phyloP scores from a whole-genome alignment of 2,113 vertebrate species.

The Callorhinus ursinus region DNA sequence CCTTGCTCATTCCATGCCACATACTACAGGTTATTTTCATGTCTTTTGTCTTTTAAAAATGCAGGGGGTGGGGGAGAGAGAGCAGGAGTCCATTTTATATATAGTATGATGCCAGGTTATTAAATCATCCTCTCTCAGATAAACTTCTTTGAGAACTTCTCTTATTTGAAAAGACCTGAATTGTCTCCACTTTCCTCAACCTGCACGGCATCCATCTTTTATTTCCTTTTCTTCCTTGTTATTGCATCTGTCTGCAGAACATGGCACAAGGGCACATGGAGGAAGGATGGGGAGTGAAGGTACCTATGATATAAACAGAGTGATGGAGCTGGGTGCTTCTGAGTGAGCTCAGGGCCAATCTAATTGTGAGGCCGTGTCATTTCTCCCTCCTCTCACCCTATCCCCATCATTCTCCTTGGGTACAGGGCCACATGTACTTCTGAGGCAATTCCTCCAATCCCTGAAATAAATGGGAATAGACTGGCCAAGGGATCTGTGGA shows the following conservation, averaged over 20 bases:
- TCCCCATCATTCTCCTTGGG: background rate
- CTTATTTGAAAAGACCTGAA: background rate
- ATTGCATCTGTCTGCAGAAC: background rate
- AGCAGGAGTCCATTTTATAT: background rate
- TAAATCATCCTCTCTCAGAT: background rate
- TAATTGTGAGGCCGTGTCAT: background rate
- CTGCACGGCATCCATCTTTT: background rate
- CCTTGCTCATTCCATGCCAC: background rate
- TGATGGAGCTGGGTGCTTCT: background rate
- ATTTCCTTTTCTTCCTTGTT: background rate
- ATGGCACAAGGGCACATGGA: too few relatives aligned
- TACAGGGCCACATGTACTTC: background rate
- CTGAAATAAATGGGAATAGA: background rate
- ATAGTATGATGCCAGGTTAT: background rate
- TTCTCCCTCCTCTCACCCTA: background rate
- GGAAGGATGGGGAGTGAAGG: background rate
- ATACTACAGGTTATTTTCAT: background rate
- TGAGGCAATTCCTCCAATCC: constrained; percentile 1
- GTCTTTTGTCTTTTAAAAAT: background rate
- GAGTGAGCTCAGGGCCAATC: background rate
- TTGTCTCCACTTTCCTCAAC: background rate
- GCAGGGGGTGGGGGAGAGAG: background rate
- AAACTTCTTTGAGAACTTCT: background rate
- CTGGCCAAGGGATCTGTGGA: background rate
- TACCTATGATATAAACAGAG: background rate